Conservation (phyloP, 2,888 invertebrate species). For the Litoditis marina region DNA sequence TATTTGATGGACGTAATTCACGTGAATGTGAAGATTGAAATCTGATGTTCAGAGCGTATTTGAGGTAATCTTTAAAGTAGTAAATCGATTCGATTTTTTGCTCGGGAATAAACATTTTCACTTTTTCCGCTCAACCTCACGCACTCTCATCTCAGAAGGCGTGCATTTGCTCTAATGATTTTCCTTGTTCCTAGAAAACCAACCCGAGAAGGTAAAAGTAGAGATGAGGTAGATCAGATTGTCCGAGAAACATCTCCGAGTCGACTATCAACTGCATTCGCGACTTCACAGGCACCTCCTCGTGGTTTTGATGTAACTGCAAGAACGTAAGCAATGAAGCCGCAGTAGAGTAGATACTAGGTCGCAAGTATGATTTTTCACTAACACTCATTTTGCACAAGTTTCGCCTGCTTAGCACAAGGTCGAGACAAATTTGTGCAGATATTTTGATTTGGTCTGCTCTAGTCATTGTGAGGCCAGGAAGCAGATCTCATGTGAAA, state of each 20-base stretch:
- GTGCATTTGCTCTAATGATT: not conserved
- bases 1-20: too few relatives aligned
- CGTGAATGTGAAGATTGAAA: too few relatives aligned
- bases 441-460: too few relatives aligned
- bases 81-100: not conserved
- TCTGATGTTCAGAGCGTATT: not conserved
- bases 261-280: constrained; percentile 58
- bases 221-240: constrained; percentile 53
- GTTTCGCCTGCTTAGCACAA: too few relatives aligned
- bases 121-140: not conserved
- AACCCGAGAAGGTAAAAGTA: constrained; percentile 47
- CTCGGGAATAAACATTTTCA: not conserved
- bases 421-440: too few relatives aligned
- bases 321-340: too few relatives aligned
- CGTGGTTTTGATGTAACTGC: constrained; percentile 50
- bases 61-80: not conserved
- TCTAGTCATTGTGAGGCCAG: too few relatives aligned
- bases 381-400: too few relatives aligned
- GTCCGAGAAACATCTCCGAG: constrained; percentile 50
- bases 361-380: too few relatives aligned
- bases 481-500: too few relatives aligned
- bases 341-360: too few relatives aligned
- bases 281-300: constrained; percentile 50
- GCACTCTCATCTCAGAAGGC: not conserved
- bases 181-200: too few relatives aligned